phyloP scores from a whole-genome alignment of 2,113 vertebrate genomes.

The Oxyruncus cristatus region DNA sequence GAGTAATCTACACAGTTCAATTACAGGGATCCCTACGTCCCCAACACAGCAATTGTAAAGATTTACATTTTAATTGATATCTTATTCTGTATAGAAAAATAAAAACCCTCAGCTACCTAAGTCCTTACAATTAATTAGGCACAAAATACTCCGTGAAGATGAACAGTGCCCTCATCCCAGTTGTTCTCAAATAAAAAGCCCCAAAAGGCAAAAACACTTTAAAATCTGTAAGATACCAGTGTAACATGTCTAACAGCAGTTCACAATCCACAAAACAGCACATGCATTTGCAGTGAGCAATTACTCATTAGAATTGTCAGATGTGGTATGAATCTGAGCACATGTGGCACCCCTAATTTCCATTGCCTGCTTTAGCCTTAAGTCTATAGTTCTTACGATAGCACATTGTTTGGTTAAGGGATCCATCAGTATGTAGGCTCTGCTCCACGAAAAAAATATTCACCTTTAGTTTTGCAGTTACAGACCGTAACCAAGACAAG shows the following conservation, averaged over 20 bases:
- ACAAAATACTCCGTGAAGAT: not conserved
- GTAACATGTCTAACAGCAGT: not conserved
- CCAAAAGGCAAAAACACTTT: not conserved
- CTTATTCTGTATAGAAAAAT: slow-evolving; percentile 26
- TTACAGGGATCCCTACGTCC: not conserved
- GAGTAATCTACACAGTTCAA: not conserved
- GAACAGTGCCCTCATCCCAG: not conserved
- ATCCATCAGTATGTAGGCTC: not conserved
- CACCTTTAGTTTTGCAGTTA: not conserved
- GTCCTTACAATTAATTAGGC: slow-evolving; percentile 16
- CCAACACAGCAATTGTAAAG: not conserved
- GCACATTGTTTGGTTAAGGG: not conserved
- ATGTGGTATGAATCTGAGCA: not conserved
- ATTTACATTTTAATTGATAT: slow-evolving; percentile 44
- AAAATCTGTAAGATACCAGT: not conserved
- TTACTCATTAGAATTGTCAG: not conserved
- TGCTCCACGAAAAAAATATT: not conserved
- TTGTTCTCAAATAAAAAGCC: not conserved
- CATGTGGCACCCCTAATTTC: not conserved
- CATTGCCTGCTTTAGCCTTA: not conserved
- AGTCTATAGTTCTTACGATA: not conserved
- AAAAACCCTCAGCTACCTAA: slow-evolving; percentile 19
- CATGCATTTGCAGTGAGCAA: not conserved
- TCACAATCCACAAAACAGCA: not conserved
- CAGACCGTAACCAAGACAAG: not conserved